These are phyloP conservation scores for Syrrhaptes paradoxus DNA, from an alignment of 2,113 vertebrate species.

Conservation along the genomic window DNA sequence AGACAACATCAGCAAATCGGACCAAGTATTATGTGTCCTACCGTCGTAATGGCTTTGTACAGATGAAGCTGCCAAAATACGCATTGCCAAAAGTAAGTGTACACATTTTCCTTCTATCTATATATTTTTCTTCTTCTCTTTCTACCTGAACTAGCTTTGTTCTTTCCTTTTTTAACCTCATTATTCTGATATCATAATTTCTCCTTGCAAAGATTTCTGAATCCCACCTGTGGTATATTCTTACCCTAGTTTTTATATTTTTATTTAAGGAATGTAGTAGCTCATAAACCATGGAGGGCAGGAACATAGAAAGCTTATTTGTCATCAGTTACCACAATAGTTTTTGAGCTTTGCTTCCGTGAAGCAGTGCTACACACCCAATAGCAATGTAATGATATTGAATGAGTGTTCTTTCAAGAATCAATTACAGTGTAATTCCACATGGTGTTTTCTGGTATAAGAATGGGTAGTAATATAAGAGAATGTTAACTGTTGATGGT, in stretches of 20 bases:
- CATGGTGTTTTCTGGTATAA: not conserved
- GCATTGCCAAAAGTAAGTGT: constrained; percentile 88
- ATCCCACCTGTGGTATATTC: not conserved
- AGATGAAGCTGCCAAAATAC: constrained; percentile 95
- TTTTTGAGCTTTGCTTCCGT: not conserved
- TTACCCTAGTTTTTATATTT: not conserved
- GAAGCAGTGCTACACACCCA: not conserved
- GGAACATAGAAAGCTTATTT: not conserved
- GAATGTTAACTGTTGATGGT: not conserved
- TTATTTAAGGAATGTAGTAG: not conserved
- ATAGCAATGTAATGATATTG: not conserved
- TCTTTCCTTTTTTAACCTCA: not conserved
- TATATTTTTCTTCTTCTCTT: not conserved
- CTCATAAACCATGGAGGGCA: not conserved
- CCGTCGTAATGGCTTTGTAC: constrained; percentile 84
- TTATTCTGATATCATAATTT: not conserved
- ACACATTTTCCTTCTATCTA: not conserved
- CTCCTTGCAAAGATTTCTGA: not conserved
- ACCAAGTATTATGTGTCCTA: constrained; percentile 93
- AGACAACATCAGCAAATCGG: constrained; percentile 88
- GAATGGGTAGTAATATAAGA: not conserved
- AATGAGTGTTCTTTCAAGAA: not conserved
- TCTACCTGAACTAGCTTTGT: not conserved
- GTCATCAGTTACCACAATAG: not conserved
- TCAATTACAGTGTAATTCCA: constrained; percentile 1